Conservation (phyloP, 2,797 vertebrate genomes). For the Artibeus lituratus region DNA sequence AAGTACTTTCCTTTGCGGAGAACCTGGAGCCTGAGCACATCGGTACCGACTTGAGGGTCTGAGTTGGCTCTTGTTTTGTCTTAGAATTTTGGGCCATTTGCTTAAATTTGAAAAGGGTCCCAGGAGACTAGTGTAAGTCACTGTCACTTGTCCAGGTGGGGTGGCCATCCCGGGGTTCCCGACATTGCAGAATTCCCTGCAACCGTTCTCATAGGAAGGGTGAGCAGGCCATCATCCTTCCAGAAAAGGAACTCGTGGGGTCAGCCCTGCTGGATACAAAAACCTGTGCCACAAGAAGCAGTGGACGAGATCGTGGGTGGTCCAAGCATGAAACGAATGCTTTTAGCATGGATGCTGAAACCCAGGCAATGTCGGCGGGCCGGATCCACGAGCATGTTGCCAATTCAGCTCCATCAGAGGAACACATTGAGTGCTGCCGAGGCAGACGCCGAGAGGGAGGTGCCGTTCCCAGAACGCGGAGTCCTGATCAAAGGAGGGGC, state of each 20-base stretch:
- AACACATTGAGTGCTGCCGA: neutral
- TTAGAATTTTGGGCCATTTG: conserved; percentile 7
- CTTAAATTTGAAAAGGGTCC: neutral
- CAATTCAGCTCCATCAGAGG: neutral
- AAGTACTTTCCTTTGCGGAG: neutral
- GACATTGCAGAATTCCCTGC: no score
- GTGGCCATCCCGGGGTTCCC: neutral
- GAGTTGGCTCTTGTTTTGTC: neutral
- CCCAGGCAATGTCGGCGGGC: neutral
- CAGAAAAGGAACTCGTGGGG: neutral
- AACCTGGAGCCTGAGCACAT: neutral
- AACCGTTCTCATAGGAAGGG: neutral
- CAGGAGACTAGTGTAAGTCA: neutral
- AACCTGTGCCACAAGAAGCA: neutral
- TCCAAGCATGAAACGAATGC: neutral
- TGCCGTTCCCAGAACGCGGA: conserved; percentile 30
- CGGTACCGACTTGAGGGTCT: neutral
- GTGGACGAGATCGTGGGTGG: neutral
- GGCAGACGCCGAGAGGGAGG: conserved; percentile 4
- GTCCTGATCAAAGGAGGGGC: neutral
- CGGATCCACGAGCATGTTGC: neutral
- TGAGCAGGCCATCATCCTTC: neutral
- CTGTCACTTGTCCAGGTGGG: neutral
- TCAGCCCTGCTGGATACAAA: neutral
- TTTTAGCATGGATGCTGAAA: neutral